Conservation (phyloP, 2,113 vertebrate species). For the Platysteira castanea region DNA sequence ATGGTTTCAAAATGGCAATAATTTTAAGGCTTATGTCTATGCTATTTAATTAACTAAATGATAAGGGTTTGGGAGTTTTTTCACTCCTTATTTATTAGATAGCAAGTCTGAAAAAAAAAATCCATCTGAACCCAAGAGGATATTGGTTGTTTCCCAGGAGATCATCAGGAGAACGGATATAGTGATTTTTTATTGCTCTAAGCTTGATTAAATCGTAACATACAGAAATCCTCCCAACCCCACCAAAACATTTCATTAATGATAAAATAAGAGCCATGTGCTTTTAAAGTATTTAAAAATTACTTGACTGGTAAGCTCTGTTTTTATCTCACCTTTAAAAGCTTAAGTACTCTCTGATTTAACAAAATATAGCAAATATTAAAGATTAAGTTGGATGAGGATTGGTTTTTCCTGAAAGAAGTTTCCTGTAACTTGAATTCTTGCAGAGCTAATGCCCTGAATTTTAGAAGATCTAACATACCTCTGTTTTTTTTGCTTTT, state of each 20-base stretch:
- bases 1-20: neutral
- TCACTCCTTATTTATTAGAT: neutral
- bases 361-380: neutral
- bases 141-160: constrained; percentile 10
- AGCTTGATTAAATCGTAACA: neutral
- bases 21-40: neutral
- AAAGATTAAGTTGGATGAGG: neutral
- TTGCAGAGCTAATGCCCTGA: neutral
- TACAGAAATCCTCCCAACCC: neutral
- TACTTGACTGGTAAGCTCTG: neutral
- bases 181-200: constrained; percentile 1
- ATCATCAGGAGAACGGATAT: neutral
- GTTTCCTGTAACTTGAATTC: neutral
- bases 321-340: neutral
- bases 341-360: neutral
- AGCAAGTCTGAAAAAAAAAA: constrained; percentile 12
- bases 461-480: neutral
- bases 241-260: neutral
- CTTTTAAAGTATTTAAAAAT: neutral
- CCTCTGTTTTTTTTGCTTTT: neutral
- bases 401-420: neutral
- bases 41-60: constrained; percentile 14
- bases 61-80: neutral
- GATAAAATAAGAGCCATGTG: neutral
- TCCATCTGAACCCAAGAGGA: constrained; percentile 18